Conservation (phyloP, 2,113 vertebrate genomes). For the Cottus gobio region DNA sequence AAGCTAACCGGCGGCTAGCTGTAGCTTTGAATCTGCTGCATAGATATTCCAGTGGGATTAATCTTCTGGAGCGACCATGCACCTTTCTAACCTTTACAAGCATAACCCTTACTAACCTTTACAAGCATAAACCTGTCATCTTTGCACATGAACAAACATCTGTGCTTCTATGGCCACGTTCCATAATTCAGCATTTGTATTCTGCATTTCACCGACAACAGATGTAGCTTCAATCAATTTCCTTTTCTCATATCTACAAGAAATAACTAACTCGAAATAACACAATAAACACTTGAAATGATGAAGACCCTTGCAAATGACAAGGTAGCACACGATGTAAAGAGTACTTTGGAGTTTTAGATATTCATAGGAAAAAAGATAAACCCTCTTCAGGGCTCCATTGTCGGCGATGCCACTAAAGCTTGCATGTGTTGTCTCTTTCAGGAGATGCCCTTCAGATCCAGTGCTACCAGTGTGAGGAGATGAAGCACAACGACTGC, state of each 20-base stretch:
- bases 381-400: background rate
- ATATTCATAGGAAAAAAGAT: background rate
- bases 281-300: too few relatives aligned
- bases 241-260: background rate
- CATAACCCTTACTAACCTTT: too few relatives aligned
- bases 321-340: too few relatives aligned
- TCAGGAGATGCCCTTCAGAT: slow-evolving; percentile 91
- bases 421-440: background rate
- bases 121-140: too few relatives aligned
- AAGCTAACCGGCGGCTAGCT: background rate
- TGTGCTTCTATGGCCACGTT: background rate
- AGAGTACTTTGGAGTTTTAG: too few relatives aligned
- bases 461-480: slow-evolving; percentile 99
- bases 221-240: background rate
- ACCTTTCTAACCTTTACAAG: too few relatives aligned
- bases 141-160: background rate
- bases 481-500: slow-evolving; percentile 95
- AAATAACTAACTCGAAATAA: too few relatives aligned
- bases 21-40: background rate
- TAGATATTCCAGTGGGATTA: too few relatives aligned
- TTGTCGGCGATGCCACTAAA: background rate
- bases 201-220: background rate
- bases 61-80: too few relatives aligned
- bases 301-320: too few relatives aligned
- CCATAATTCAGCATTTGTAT: background rate